Evolutionary conservation across 1,140 invertebrate species (phyloP).

Genomic region (Chymomyza costata): DNA sequence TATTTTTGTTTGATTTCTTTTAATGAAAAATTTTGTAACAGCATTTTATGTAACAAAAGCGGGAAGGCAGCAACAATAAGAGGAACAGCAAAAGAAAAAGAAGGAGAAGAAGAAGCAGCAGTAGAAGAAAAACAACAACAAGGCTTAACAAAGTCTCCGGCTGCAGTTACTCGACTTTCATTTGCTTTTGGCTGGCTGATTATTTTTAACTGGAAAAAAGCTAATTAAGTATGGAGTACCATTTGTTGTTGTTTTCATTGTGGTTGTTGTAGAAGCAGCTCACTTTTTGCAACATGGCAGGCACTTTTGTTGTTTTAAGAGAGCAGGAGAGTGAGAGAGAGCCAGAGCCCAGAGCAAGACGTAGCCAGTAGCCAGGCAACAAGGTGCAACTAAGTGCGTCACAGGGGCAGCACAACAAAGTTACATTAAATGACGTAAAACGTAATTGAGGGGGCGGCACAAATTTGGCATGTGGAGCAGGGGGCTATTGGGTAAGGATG

Average conservation of each 20-base stretch:
- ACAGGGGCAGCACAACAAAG: conserved; percentile 48
- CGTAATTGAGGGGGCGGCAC: conserved; percentile 15
- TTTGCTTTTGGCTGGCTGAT: conserved; percentile 69
- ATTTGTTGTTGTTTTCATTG: conserved; percentile 31
- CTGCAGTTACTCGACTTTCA: conserved; percentile 54
- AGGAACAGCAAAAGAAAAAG: conserved; percentile 22
- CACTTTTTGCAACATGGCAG: neutral
- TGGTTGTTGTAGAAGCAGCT: conserved; percentile 19
- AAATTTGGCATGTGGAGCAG: conserved; percentile 23
- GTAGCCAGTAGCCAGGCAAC: conserved; percentile 15
- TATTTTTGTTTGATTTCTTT: conserved; percentile 64
- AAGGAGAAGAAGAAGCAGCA: neutral
- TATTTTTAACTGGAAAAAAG: conserved; percentile 73
- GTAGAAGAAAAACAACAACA: conserved; percentile 55
- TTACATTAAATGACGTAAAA: conserved; percentile 71
- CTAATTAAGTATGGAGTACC: conserved; percentile 73
- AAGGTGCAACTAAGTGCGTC: conserved; percentile 53
- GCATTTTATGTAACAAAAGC: conserved; percentile 63
- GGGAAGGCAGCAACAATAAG: conserved; percentile 11
- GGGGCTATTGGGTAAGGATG: neutral
- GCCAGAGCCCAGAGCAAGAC: no score
- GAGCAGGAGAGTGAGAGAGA: no score
- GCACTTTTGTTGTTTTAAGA: conserved; percentile 35
- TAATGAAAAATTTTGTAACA: conserved; percentile 72
- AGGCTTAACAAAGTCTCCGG: conserved; percentile 47